These are phyloP conservation scores for Caerostris darwini DNA, from an alignment of 1,140 invertebrate genomes.

Conservation along the genomic window DNA sequence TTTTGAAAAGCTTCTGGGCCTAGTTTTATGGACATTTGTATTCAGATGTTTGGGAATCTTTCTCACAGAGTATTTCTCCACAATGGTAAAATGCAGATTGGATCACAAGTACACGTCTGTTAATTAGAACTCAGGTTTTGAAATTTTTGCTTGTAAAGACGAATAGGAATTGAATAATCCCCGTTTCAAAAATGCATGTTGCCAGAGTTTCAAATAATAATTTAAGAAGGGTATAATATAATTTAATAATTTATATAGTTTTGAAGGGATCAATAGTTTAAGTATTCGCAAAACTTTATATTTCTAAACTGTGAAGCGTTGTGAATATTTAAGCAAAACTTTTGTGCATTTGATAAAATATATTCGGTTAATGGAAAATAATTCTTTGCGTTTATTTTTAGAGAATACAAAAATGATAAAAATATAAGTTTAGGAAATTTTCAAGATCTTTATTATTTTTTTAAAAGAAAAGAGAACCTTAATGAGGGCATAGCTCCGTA, in stretches of 20 bases:
- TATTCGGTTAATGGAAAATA: neutral
- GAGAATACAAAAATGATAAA: too few species aligned
- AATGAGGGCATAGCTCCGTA: too few species aligned
- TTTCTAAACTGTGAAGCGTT: neutral
- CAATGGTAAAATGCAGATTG: conserved; percentile 37
- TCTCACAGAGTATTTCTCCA: neutral
- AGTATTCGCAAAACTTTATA: neutral
- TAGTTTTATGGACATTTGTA: conserved; percentile 46
- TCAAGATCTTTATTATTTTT: too few species aligned
- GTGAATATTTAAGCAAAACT: neutral
- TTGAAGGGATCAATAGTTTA: neutral
- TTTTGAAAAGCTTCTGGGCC: conserved; percentile 27
- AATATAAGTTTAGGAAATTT: too few species aligned
- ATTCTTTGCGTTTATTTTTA: too few species aligned
- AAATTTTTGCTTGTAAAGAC: neutral
- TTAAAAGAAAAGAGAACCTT: too few species aligned
- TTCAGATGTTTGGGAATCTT: conserved; percentile 6
- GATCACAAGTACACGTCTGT: neutral
- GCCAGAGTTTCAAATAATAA: neutral
- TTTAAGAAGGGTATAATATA: neutral
- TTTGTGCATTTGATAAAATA: neutral
- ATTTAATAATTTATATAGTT: neutral
- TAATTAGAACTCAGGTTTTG: conserved; percentile 21
- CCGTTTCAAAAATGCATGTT: neutral
- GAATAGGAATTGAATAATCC: conserved; percentile 26